Base-by-base conservation (phyloP, 2,888 invertebrate genomes). In the Drosophila bunnanda region DNA sequence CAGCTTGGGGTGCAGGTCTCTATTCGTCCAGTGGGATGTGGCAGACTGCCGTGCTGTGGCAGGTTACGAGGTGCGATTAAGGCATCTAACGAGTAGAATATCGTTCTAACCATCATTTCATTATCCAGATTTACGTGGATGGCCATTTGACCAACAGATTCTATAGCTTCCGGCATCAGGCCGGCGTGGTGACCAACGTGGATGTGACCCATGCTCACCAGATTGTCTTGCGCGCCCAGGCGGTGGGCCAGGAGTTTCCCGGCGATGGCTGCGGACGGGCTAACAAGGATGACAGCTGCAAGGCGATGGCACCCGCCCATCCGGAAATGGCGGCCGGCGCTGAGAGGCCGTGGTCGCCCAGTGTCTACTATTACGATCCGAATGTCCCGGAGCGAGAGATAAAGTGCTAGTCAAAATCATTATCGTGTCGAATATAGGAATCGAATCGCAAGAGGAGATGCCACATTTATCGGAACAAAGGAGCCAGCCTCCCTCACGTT, bases 81-180 rank as follows among this genome's bases (percentile, higher is more conserved):
- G 17, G 1, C 20, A 10, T 34, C 2, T 20, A 13, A 32, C 7
- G 0, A 5, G 17, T 10, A 10, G 50, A 22, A 15, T 6, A 32
- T 34, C 1, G 3, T 10, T 52, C 5, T 15, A 52, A 52, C 15
- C 6, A 32, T 34, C 15, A 0, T 7, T 30, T 7, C 7, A 6
- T 34, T 13, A 43, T 15, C 0, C 52, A 92, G 92, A 88, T 92
- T 56, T 92, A 88, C 70, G 88, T 92, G 46, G 92, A 92, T 75
- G 92, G 90, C 8, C 80, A 81, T 61, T 72, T 91, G 48, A 91
- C 90, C 13, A 91, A 91, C 75, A 90, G 92, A 22, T 90, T 90
- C 53, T 90, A 82, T 65, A 86, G 87, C 50, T 79, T 75, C 44
- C 73, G 82, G 20, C 92, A 92, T 61, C 84, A 88, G 36, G 86